Evolutionary conservation across 2,797 vertebrate genomes (phyloP).

Genomic region (Astyanax mexicanus): DNA sequence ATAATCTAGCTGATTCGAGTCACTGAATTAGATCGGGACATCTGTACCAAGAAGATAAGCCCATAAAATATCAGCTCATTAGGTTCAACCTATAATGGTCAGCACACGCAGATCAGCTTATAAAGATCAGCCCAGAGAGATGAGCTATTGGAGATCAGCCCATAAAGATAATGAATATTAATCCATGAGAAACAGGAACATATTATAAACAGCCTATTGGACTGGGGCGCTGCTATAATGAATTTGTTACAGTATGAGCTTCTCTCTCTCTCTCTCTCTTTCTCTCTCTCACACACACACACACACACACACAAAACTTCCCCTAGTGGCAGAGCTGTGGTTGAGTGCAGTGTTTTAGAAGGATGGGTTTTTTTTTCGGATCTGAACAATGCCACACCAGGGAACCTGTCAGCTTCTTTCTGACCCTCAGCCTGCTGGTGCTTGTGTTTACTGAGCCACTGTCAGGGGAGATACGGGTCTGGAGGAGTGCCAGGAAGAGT

Average conservation of each 20-base stretch:
- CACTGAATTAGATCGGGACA: no score
- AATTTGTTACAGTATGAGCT: no score
- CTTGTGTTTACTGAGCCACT: conserved; percentile 12
- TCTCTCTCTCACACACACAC: conserved; percentile 11
- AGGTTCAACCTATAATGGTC: no score
- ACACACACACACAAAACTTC: conserved; percentile 12
- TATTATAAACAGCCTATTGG: no score
- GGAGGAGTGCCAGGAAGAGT: not conserved
- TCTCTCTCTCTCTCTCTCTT: not conserved
- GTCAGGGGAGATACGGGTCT: conserved; percentile 17
- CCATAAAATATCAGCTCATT: no score
- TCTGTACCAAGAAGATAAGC: no score
- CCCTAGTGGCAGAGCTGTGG: not conserved
- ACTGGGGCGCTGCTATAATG: no score
- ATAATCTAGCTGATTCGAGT: no score
- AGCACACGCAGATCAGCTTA: no score
- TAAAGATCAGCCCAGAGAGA: not conserved
- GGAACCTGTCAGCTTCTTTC: conserved; percentile 20
- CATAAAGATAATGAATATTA: not conserved
- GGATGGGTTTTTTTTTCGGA: not conserved
- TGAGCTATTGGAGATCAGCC: not conserved
- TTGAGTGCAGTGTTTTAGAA: conserved; percentile 10
- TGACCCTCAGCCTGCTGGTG: conserved; percentile 15
- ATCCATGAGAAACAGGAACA: no score
- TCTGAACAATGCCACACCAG: conserved; percentile 31